Conservation (phyloP, 2,797 vertebrate genomes). For the Halcyon smyrnensis region DNA sequence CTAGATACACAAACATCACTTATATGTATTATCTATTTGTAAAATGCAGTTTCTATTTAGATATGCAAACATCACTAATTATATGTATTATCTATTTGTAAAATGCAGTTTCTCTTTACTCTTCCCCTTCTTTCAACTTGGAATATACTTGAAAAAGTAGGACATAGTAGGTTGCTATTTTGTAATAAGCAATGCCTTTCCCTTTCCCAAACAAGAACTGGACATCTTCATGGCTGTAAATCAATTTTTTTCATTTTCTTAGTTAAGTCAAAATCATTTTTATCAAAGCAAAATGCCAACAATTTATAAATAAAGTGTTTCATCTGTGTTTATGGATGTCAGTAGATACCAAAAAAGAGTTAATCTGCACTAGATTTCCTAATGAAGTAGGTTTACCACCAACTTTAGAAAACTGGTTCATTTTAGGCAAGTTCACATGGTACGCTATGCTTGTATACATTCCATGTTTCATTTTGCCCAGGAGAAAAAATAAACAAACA, state of each 20-base stretch:
- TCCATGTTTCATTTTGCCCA: neutral
- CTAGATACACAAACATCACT: neutral
- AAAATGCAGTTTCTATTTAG: neutral
- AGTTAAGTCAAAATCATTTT: neutral
- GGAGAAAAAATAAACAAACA: neutral
- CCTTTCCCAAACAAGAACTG: neutral
- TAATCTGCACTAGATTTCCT: neutral
- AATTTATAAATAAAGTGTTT: neutral
- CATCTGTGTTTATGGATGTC: neutral
- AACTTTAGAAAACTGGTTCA: conserved; percentile 40
- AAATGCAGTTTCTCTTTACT: neutral
- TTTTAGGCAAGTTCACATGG: conserved; percentile 18
- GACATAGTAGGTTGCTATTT: neutral
- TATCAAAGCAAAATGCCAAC: neutral
- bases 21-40: neutral
- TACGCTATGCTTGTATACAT: neutral
- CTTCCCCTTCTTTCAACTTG: neutral
- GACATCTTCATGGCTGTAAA: neutral
- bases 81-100: neutral
- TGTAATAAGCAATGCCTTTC: neutral
- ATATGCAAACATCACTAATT: neutral
- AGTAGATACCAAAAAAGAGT: neutral
- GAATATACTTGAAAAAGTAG: neutral
- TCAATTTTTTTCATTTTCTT: neutral
- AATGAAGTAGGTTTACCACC: neutral